Conservation (phyloP, 64 coral and sea anemone genomes). For the Acropora tenuis region DNA sequence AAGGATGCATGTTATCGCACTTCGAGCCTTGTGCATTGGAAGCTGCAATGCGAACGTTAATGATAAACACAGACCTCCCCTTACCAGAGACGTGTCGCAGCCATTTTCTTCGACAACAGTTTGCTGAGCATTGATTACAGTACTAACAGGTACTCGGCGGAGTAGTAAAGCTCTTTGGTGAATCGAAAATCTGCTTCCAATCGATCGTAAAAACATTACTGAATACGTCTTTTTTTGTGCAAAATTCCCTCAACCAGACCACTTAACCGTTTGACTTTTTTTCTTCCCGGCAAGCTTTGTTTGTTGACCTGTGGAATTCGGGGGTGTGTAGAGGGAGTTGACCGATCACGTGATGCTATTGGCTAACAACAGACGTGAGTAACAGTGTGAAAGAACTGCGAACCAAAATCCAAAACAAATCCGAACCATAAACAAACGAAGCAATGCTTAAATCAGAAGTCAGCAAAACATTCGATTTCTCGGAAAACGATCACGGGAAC, state of each 20-base stretch:
- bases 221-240: background rate
- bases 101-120: constrained; percentile 22
- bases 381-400: too few relatives aligned
- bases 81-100: constrained; percentile 38
- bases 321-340: constrained; percentile 33
- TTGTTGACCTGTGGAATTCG: background rate
- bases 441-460: too few relatives aligned
- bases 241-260: background rate
- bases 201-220: constrained; percentile 40
- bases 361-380: background rate
- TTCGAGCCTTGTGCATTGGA: background rate
- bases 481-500: background rate
- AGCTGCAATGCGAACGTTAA: background rate
- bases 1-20: background rate
- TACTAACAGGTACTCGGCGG: background rate
- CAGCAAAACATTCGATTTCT: too few relatives aligned
- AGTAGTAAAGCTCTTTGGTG: constrained; percentile 27
- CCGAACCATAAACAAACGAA: too few relatives aligned
- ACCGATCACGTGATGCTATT: background rate
- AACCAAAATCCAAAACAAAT: too few relatives aligned
- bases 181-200: constrained; percentile 8
- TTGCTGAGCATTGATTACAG: background rate
- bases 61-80: background rate
- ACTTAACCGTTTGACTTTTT: background rate
- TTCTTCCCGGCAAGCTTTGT: constrained; percentile 15